These are phyloP conservation scores for Carcina quercana DNA, from an alignment of 2,888 invertebrate species.

Conservation along the genomic window DNA sequence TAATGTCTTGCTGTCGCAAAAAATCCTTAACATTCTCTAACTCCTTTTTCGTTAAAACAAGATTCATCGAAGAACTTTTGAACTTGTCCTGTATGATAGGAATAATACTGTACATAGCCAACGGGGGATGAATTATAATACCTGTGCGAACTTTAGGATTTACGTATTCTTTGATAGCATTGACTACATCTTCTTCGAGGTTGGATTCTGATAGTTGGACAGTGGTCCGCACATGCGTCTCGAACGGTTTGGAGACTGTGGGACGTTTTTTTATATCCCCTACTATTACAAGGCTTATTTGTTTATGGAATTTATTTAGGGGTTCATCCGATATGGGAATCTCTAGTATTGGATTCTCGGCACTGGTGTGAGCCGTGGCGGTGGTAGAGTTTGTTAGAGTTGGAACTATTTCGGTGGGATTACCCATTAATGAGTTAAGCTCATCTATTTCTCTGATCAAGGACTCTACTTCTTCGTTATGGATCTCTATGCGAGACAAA, in stretches of 20 bases:
- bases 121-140: constrained; percentile 6
- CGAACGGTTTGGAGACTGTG: constrained; percentile 10
- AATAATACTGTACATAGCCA: constrained; percentile 7
- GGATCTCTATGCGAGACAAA: constrained; percentile 12
- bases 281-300: constrained; percentile 10
- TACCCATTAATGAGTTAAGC: too few species aligned
- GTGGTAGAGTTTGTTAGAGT: not conserved
- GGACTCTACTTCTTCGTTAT: not conserved
- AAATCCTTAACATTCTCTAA: constrained; percentile 13
- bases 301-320: constrained; percentile 9
- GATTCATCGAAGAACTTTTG: constrained; percentile 1
- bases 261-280: constrained; percentile 7
- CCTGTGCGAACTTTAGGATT: constrained; percentile 10
- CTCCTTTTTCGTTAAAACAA: constrained; percentile 3
- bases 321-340: constrained; percentile 8
- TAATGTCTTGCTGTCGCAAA: constrained; percentile 1
- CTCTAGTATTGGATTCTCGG: constrained; percentile 3
- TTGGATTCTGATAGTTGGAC: constrained; percentile 10
- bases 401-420: not conserved
- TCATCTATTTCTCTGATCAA: too few species aligned
- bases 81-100: constrained; percentile 1
- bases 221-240: constrained; percentile 5
- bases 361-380: not conserved
- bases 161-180: constrained; percentile 13
- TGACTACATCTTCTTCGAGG: constrained; percentile 10